A percentile compares a stretch with the other conserved stretches of the same genome.
phyloP scores from a whole-genome alignment of 2,797 vertebrate species.

The Tarsius wallacei region DNA sequence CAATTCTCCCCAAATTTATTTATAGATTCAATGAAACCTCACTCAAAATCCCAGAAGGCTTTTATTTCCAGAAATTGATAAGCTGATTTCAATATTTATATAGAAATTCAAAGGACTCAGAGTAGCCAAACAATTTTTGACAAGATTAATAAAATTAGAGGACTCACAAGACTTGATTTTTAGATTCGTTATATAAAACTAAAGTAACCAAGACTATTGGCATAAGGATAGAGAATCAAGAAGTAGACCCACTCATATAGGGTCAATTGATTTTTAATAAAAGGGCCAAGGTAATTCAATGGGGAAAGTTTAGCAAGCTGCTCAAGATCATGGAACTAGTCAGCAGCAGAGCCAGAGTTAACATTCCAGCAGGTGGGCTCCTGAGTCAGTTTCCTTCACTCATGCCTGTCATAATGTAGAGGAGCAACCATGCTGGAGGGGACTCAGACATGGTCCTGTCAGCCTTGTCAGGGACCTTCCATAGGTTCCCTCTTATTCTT shows the following conservation, averaged over 20 bases:
- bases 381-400: neutral
- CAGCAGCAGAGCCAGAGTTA: neutral
- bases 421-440: neutral
- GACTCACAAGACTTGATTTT: neutral
- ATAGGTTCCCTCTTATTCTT: neutral
- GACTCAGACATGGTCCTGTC: neutral
- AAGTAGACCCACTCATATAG: neutral
- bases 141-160: neutral
- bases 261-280: neutral
- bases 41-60: neutral
- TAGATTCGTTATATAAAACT: neutral
- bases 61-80: constrained; percentile 52
- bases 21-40: neutral
- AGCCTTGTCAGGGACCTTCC: neutral
- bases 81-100: neutral
- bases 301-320: neutral
- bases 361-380: neutral
- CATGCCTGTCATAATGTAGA: neutral
- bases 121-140: neutral
- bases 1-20: neutral
- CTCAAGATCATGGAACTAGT: neutral
- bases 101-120: constrained; percentile 15
- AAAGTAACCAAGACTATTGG: neutral
- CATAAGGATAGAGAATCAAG: neutral
- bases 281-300: neutral